Evolutionary conservation across 2,888 invertebrate species (phyloP).

Genomic region (Morpho deidamia): DNA sequence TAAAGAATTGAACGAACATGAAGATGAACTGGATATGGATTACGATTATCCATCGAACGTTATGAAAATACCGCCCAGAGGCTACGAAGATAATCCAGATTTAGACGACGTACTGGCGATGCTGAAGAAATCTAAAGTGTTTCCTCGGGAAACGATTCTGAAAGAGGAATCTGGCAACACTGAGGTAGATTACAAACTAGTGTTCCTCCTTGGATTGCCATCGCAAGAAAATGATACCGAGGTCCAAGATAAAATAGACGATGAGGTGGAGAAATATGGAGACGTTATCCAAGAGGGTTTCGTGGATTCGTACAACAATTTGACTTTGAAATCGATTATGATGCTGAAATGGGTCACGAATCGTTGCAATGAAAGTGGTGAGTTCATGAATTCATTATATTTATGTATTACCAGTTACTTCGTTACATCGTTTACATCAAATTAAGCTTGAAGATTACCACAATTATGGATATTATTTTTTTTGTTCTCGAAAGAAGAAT

Average conservation of each 20-base stretch:
- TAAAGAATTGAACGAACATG: constrained; percentile 49
- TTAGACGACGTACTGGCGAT: constrained; percentile 45
- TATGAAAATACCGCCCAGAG: constrained; percentile 68
- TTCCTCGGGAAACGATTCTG: constrained; percentile 34
- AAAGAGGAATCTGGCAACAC: constrained; percentile 27
- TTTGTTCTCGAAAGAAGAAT: no score
- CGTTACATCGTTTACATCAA: no score
- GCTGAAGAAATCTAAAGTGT: constrained; percentile 40
- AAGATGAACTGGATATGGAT: constrained; percentile 40
- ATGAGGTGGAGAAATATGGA: constrained; percentile 82
- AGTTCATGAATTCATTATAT: constrained; percentile 34
- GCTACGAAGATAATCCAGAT: constrained; percentile 48
- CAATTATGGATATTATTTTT: no score
- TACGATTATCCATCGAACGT: constrained; percentile 60
- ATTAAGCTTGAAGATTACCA: no score
- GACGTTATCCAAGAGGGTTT: constrained; percentile 92
- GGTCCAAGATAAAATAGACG: constrained; percentile 80
- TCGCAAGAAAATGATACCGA: constrained; percentile 75
- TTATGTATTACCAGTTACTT: neutral
- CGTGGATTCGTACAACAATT: constrained; percentile 90
- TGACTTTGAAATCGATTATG: constrained; percentile 91
- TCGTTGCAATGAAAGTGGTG: constrained; percentile 79
- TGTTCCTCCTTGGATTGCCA: constrained; percentile 80
- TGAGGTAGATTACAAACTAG: constrained; percentile 51
- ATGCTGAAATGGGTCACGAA: constrained; percentile 88